A percentile compares a stretch with the other conserved stretches of the same genome.
Conservation (phyloP, 2,888 invertebrate species). For the Apodemia mormo region DNA sequence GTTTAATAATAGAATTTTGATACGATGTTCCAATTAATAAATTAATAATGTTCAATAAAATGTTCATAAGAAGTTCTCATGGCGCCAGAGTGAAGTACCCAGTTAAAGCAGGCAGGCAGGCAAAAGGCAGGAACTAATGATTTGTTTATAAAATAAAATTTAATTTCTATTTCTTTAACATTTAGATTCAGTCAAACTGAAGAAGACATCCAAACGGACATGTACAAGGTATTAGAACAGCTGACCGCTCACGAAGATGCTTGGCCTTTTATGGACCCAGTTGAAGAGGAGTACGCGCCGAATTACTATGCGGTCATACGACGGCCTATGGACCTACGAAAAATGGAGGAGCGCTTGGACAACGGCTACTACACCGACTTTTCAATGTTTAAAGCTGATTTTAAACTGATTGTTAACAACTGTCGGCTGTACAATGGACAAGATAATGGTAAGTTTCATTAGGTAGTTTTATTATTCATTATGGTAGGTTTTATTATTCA, state of each 20-base stretch:
- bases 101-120: too few species aligned
- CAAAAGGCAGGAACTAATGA: too few species aligned
- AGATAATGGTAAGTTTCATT: slow-evolving; percentile 87
- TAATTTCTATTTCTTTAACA: not conserved
- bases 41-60: too few species aligned
- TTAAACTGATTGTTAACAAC: slow-evolving; percentile 95
- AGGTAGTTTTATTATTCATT: too few species aligned
- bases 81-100: too few species aligned
- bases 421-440: slow-evolving; percentile 96
- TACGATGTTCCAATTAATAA: too few species aligned
- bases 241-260: slow-evolving; percentile 94
- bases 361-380: slow-evolving; percentile 90
- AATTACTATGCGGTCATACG: slow-evolving; percentile 89
- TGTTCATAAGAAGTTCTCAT: too few species aligned
- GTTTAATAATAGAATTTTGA: too few species aligned
- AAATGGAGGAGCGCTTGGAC: slow-evolving; percentile 94
- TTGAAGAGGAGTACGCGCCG: slow-evolving; percentile 95
- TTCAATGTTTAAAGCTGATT: slow-evolving; percentile 92
- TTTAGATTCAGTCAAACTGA: slow-evolving; percentile 89
- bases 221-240: slow-evolving; percentile 95
- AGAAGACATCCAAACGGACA: slow-evolving; percentile 92
- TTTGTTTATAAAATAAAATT: not conserved
- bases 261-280: slow-evolving; percentile 97
- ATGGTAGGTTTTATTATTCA: too few species aligned
- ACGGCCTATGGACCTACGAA: slow-evolving; percentile 93